These are phyloP conservation scores for Drosophila oshimai DNA, from an alignment of 1,140 invertebrate genomes.

Conservation along the genomic window DNA sequence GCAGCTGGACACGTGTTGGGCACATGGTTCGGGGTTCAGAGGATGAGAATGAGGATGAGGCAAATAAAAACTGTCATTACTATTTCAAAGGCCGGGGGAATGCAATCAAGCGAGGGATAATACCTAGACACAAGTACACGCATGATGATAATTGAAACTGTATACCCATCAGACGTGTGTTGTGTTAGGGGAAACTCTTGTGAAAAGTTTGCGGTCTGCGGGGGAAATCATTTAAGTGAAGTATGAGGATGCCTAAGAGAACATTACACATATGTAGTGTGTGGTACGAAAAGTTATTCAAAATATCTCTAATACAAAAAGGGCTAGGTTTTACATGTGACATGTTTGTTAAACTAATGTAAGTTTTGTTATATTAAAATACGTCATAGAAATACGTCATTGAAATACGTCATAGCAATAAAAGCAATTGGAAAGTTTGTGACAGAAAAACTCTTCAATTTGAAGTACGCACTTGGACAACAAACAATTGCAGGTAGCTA, in stretches of 20 bases:
- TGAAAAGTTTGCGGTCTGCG: neutral
- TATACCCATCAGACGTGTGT: conserved; percentile 1
- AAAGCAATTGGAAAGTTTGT: too few relatives aligned
- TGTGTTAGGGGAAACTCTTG: neutral
- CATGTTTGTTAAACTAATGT: too few relatives aligned
- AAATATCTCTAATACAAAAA: neutral
- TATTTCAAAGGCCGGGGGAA: neutral
- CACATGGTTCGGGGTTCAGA: conserved; percentile 24
- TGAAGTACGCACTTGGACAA: too few relatives aligned
- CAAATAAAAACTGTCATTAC: conserved; percentile 42
- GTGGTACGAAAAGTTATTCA: neutral
- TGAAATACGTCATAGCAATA: too few relatives aligned
- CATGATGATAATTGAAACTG: conserved; percentile 39
- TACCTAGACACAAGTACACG: conserved; percentile 8
- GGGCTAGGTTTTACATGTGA: too few relatives aligned
- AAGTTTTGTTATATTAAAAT: too few relatives aligned
- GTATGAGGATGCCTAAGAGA: conserved; percentile 1
- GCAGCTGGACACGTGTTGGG: conserved; percentile 43
- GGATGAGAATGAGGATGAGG: neutral
- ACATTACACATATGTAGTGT: neutral
- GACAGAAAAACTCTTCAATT: neutral
- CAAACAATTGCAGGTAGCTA: too few relatives aligned
- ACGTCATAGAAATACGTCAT: neutral
- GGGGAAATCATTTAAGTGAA: conserved; percentile 12
- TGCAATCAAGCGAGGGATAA: conserved; percentile 34